Conservation (phyloP, 1,140 invertebrate genomes). For the Forficula auricularia region DNA sequence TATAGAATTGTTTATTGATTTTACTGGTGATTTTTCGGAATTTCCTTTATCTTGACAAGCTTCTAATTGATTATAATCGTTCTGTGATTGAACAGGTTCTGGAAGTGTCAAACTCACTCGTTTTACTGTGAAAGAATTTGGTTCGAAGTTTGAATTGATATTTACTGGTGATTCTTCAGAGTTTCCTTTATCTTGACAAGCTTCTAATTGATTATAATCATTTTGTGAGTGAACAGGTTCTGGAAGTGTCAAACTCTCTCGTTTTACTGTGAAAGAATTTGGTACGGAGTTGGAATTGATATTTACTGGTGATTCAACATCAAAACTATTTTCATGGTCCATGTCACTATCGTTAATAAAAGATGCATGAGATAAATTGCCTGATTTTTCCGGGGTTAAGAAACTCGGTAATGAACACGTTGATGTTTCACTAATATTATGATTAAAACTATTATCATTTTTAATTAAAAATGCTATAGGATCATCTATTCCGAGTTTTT, state of each 20-base stretch:
- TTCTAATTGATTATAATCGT: neutral
- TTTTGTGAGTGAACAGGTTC: conserved; percentile 1
- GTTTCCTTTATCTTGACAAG: too few species aligned
- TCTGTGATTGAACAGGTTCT: neutral
- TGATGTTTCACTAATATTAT: conserved; percentile 8
- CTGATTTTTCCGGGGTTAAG: conserved; percentile 3
- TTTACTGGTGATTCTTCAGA: too few species aligned
- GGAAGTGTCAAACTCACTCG: neutral
- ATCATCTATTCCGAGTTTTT: conserved; percentile 60
- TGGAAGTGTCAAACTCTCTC: neutral
- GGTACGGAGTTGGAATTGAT: neutral
- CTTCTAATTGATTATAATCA: neutral
- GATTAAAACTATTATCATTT: conserved; percentile 13
- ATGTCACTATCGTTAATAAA: neutral
- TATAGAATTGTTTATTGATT: too few species aligned
- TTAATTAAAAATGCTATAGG: conserved; percentile 37
- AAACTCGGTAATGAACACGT: conserved; percentile 10
- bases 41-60: too few species aligned
- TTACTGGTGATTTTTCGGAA: too few species aligned
- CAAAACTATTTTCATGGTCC: neutral
- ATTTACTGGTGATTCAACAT: neutral
- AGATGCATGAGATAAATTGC: conserved; percentile 3
- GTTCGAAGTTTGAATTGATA: neutral
- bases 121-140: too few species aligned
- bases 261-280: too few species aligned